Percentiles rank a stretch among this genome's conserved stretches.
Evolutionary conservation across 2,888 invertebrate species (phyloP).

Genomic region (Drosophila flavopinicola): DNA sequence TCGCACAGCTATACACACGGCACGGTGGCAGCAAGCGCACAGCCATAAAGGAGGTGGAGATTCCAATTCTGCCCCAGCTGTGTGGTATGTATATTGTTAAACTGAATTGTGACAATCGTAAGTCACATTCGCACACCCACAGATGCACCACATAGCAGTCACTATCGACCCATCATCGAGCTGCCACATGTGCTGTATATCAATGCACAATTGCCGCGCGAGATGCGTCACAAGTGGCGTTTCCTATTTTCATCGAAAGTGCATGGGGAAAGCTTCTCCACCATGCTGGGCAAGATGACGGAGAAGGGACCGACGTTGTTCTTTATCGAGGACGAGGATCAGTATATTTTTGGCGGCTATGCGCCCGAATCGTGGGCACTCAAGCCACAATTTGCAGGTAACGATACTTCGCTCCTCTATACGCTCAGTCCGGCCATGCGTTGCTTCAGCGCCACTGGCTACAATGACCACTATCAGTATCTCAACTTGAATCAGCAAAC

Average conservation of each 20-base stretch:
- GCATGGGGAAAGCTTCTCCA: constrained; percentile 96
- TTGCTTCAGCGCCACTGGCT: constrained; percentile 91
- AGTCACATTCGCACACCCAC: constrained; percentile 16
- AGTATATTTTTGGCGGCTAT: constrained; percentile 95
- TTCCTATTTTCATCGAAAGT: constrained; percentile 94
- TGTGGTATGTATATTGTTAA: constrained; percentile 49
- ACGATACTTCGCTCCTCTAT: constrained; percentile 92
- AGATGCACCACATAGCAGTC: constrained; percentile 90
- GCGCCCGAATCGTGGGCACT: constrained; percentile 91
- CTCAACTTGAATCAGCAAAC: constrained; percentile 96
- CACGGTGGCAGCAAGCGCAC: constrained; percentile 67
- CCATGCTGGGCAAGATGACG: constrained; percentile 89
- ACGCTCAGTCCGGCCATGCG: constrained; percentile 92
- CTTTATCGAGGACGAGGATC: constrained; percentile 92
- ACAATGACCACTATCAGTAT: constrained; percentile 96
- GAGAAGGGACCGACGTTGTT: constrained; percentile 93
- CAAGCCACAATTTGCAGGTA: constrained; percentile 90
- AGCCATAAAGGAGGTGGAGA: constrained; percentile 60
- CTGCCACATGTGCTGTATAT: constrained; percentile 92
- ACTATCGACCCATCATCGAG: constrained; percentile 90
- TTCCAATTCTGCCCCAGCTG: constrained; percentile 60
- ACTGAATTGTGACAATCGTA: constrained; percentile 9
- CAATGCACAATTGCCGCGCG: constrained; percentile 91
- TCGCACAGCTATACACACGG: constrained; percentile 85
- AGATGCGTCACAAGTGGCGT: constrained; percentile 92